Base-by-base conservation (phyloP, 2,888 invertebrate genomes). In the Leptura quadrifasciata region DNA sequence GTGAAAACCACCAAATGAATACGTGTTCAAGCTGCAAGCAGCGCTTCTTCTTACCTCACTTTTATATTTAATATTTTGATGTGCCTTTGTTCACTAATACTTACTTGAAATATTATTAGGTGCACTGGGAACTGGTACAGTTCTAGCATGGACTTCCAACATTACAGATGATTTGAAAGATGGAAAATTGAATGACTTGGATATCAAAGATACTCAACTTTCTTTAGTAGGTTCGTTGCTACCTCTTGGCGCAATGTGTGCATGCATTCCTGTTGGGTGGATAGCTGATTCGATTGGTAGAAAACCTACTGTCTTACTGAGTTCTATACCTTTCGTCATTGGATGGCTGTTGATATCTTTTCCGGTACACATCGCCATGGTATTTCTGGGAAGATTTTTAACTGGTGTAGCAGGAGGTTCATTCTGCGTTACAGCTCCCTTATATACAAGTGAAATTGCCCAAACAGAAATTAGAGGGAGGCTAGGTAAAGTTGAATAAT, bases 391-490 rank as follows among this genome's bases (percentile, higher is more conserved):
- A 0, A 90, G 94, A 76, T 92, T 95, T 63, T 89, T 95, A 86
- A 60, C 81, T 31, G 96, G 96, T 47, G 85, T 95, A 31, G 93
- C 94, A n/a, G 94, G 94, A 31, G 96, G 96, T 21, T 94, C 96
- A 0, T 95, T 95, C 85, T 96, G 95, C 83, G 93, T 96, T 15
- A 93, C 94, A 0, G 95, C 94, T 0, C 97, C 97, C 0, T 92
- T 96, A 79, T 96, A 96, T 86, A 95, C 94, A 1, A 94, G 94
- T 54, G 98, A 98, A 90, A 96, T 96, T 65, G 93, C 97, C 0
- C 94, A 97, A 82, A 94, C 94, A 79, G 93, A 94, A 21, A 94
- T 96, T 82, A 91, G 98, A 75, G 98, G 98, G 0, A 93, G 94
- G 0, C 89, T 98, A 0, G 97, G 97, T 80, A 74, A 72, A 60